A percentile compares a stretch with the other conserved stretches of the same genome.
Conservation (phyloP, 1,140 invertebrate genomes). For the Drosophila grimshawi region DNA sequence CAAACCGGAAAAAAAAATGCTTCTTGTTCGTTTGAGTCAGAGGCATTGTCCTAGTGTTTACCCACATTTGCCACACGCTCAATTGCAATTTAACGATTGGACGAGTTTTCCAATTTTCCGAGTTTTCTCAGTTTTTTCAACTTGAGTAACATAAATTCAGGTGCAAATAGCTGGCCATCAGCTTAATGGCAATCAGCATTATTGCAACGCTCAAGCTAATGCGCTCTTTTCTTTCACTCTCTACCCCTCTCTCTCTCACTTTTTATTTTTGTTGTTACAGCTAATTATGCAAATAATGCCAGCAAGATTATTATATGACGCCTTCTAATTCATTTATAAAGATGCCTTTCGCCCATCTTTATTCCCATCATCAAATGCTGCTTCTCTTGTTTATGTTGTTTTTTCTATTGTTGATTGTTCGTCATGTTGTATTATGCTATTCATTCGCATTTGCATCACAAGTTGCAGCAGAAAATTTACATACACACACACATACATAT, state of each 20-base stretch:
- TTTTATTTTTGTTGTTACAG: conserved; percentile 21
- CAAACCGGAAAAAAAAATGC: conserved; percentile 30
- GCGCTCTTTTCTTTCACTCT: conserved; percentile 3
- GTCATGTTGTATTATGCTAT: conserved; percentile 50
- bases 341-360: conserved; percentile 32
- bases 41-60: conserved; percentile 40
- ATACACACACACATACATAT: conserved; percentile 36
- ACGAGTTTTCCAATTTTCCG: conserved; percentile 34
- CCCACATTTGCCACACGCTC: conserved; percentile 37
- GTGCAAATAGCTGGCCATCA: conserved; percentile 26
- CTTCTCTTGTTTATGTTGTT: conserved; percentile 31
- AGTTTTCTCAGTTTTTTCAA: conserved; percentile 55
- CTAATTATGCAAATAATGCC: conserved; percentile 46
- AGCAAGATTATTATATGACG: conserved; percentile 73
- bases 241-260: too few relatives aligned
- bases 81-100: conserved; percentile 31
- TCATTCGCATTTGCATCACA: conserved; percentile 68
- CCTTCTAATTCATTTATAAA: conserved; percentile 74
- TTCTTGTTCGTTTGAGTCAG: conserved; percentile 10
- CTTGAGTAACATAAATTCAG: conserved; percentile 39
- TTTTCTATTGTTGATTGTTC: background rate
- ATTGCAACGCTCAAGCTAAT: conserved; percentile 17
- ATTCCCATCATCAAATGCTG: conserved; percentile 41
- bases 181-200: conserved; percentile 44
- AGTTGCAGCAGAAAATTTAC: conserved; percentile 59